Conservation (phyloP, 2,888 invertebrate species). For the Hipparchia sbordonii region DNA sequence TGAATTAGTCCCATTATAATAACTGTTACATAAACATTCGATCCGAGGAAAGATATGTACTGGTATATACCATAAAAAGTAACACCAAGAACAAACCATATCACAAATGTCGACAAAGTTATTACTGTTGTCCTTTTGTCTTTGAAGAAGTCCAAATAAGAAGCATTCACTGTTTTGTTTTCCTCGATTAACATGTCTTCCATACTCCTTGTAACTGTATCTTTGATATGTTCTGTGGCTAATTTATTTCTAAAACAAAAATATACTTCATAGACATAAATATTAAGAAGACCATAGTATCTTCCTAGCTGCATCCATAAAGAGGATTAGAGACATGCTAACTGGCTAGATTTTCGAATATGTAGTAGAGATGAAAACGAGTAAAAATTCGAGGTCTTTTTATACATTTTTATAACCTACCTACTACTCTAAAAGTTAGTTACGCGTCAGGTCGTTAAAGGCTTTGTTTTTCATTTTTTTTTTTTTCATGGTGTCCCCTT, state of each 20-base stretch:
- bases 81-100: conserved; percentile 54
- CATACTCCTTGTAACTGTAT: conserved; percentile 48
- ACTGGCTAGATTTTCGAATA: too few relatives aligned
- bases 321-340: too few relatives aligned
- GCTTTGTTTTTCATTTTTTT: too few relatives aligned
- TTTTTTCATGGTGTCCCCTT: too few relatives aligned
- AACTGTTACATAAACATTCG: conserved; percentile 53
- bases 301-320: too few relatives aligned
- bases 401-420: too few relatives aligned
- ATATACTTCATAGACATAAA: too few relatives aligned
- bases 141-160: conserved; percentile 55
- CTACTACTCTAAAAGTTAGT: too few relatives aligned
- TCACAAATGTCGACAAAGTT: conserved; percentile 46
- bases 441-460: too few relatives aligned
- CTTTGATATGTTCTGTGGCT: conserved; percentile 47
- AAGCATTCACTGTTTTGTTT: conserved; percentile 41
- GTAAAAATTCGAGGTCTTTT: too few relatives aligned
- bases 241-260: conserved; percentile 54
- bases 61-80: conserved; percentile 60
- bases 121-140: conserved; percentile 48
- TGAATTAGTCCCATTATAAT: conserved; percentile 53
- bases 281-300: too few relatives aligned
- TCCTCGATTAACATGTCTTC: conserved; percentile 47
- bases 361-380: too few relatives aligned
- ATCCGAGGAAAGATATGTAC: conserved; percentile 53